Percentiles rank a stretch among this genome's conserved stretches.
Conservation (phyloP, 2,113 vertebrate genomes). For the Callaeas wilsoni region DNA sequence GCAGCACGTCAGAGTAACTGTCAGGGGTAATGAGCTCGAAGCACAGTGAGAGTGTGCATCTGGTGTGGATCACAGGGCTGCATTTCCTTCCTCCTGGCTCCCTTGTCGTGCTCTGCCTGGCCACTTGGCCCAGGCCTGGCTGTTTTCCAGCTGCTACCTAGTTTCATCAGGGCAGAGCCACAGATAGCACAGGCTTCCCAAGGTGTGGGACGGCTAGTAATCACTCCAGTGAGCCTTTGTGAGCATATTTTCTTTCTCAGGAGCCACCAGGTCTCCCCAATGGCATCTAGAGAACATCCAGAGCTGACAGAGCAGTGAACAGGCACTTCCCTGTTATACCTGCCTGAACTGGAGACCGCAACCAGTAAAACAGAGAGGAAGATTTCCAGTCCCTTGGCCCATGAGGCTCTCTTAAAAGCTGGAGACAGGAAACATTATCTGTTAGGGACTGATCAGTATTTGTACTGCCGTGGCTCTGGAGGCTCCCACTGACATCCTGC, state of each 20-base stretch:
- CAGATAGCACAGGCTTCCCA: not conserved
- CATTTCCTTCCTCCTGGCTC: not conserved
- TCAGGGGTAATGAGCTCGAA: not conserved
- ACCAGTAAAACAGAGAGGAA: not conserved
- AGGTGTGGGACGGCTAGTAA: not conserved
- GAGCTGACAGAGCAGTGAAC: not conserved
- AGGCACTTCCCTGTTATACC: not conserved
- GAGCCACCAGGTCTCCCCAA: not conserved
- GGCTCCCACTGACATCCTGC: conserved; percentile 51
- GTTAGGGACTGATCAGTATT: not conserved
- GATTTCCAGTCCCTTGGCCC: not conserved
- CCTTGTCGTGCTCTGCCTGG: rapidly evolving
- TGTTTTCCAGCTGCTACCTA: not conserved
- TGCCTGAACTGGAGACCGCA: not conserved
- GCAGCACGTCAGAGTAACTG: not conserved
- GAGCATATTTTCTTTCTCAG: not conserved
- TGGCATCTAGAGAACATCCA: not conserved
- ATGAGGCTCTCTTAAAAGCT: not conserved
- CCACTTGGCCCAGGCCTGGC: not conserved
- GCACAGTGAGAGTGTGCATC: not conserved
- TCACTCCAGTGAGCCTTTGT: not conserved
- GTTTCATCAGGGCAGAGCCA: not conserved
- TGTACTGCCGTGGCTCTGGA: conserved; percentile 11
- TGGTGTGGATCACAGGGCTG: not conserved
- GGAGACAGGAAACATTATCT: conserved; percentile 48